These are phyloP conservation scores for Agapornis roseicollis DNA, from an alignment of 2,113 vertebrate genomes.

Conservation along the genomic window DNA sequence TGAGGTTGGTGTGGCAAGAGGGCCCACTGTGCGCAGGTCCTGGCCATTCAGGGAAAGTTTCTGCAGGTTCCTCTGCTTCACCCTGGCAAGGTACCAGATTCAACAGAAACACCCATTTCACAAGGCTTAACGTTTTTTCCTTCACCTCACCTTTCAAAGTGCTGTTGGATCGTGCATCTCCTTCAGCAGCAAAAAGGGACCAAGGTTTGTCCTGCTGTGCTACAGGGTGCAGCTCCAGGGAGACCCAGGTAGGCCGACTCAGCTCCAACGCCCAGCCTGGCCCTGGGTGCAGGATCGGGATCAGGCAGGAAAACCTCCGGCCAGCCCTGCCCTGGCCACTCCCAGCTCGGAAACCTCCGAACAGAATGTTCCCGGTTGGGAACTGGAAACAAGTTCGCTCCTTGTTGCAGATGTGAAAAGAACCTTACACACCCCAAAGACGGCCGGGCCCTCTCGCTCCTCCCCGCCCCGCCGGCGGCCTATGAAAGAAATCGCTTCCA, in stretches of 20 bases:
- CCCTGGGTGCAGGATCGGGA: not conserved
- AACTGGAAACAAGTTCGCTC: not conserved
- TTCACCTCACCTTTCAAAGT: fast-evolving
- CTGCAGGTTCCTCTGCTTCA: not conserved
- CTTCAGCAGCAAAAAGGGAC: not conserved
- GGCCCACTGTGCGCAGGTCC: not conserved
- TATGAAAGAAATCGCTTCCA: constrained; percentile 18
- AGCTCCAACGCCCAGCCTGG: not conserved
- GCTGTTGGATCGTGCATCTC: not conserved
- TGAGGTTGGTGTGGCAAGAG: not conserved
- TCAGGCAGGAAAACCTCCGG: not conserved
- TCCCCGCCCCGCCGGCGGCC: not conserved
- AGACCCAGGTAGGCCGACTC: not conserved
- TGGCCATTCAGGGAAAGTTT: not conserved
- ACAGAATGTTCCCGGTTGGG: constrained; percentile 34
- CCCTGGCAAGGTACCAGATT: not conserved
- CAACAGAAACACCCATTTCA: not conserved
- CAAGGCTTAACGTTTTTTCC: not conserved
- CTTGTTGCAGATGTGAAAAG: not conserved
- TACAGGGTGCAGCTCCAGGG: fast-evolving
- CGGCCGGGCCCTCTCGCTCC: not conserved
- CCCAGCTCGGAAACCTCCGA: not conserved
- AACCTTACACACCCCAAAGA: not conserved
- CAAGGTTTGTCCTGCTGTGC: not conserved
- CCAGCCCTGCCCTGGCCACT: not conserved